These are phyloP conservation scores for Siniperca chuatsi DNA, from an alignment of 2,113 vertebrate genomes.

Conservation along the genomic window DNA sequence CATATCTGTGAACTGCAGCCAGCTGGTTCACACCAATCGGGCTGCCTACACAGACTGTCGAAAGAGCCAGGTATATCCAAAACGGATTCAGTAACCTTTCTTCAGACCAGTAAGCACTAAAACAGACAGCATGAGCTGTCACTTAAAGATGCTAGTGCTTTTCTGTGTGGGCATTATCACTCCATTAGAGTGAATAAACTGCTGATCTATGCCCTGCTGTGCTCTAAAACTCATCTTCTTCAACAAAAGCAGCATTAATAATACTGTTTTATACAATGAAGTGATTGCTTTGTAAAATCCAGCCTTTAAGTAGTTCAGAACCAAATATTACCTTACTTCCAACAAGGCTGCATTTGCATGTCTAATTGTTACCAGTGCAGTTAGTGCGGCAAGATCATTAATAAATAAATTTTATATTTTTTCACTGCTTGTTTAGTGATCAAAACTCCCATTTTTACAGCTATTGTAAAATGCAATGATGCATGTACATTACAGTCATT, in stretches of 20 bases:
- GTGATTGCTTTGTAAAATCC: conserved; percentile 47
- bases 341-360: conserved; percentile 14
- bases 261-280: conserved; percentile 59
- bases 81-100: conserved; percentile 45
- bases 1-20: conserved; percentile 47
- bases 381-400: conserved; percentile 27
- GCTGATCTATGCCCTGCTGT: conserved; percentile 57
- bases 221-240: conserved; percentile 43
- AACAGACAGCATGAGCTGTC: conserved; percentile 49
- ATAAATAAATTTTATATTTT: conserved; percentile 30
- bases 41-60: conserved; percentile 40
- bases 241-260: conserved; percentile 62
- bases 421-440: conserved; percentile 39
- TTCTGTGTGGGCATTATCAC: conserved; percentile 49
- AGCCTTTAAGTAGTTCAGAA: conserved; percentile 16
- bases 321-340: conserved; percentile 28
- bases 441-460: conserved; percentile 33
- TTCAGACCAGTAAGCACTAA: conserved; percentile 39
- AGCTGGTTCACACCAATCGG: conserved; percentile 42
- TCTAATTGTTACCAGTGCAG: conserved; percentile 15
- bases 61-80: conserved; percentile 39
- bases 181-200: conserved; percentile 42
- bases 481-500: conserved; percentile 20
- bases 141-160: conserved; percentile 49
- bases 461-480: conserved; percentile 45